Evolutionary conservation across 2,113 vertebrate genomes (phyloP).

Genomic region (Equus quagga): DNA sequence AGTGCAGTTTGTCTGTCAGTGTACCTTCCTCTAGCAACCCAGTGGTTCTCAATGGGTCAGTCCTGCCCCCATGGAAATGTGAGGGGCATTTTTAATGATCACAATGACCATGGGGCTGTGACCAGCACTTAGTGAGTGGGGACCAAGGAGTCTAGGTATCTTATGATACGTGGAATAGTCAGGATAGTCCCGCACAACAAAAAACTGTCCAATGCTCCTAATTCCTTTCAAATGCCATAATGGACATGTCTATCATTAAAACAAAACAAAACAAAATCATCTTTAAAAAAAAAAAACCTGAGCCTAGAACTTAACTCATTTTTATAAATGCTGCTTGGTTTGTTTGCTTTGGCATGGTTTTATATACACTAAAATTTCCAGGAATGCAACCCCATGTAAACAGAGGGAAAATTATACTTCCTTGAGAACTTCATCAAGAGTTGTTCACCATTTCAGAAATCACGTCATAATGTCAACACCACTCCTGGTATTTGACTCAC

Average conservation of each 20-base stretch:
- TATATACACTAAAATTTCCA: constrained; percentile 19
- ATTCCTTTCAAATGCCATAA: constrained; percentile 16
- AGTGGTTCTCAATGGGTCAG: not conserved
- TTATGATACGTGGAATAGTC: not conserved
- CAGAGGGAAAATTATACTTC: not conserved
- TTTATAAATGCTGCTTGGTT: constrained; percentile 7
- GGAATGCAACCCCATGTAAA: not conserved
- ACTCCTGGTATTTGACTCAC: constrained; percentile 47
- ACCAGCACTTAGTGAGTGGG: not conserved
- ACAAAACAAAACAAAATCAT: constrained; percentile 26
- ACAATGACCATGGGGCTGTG: not conserved
- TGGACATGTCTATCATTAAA: not conserved
- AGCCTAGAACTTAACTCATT: constrained; percentile 25
- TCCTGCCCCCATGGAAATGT: not conserved
- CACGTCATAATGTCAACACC: not conserved
- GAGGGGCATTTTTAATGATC: not conserved
- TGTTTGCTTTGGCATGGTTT: not conserved
- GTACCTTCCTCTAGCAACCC: not conserved
- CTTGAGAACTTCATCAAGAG: constrained; percentile 50
- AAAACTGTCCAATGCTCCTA: not conserved
- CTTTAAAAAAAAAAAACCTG: not conserved
- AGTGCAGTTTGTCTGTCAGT: not conserved
- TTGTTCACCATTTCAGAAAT: constrained; percentile 51
- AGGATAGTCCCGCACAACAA: not conserved
- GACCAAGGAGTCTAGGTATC: constrained; percentile 2